Evolutionary conservation across 2,113 vertebrate species (phyloP).

Genomic region (Urocolius indicus): DNA sequence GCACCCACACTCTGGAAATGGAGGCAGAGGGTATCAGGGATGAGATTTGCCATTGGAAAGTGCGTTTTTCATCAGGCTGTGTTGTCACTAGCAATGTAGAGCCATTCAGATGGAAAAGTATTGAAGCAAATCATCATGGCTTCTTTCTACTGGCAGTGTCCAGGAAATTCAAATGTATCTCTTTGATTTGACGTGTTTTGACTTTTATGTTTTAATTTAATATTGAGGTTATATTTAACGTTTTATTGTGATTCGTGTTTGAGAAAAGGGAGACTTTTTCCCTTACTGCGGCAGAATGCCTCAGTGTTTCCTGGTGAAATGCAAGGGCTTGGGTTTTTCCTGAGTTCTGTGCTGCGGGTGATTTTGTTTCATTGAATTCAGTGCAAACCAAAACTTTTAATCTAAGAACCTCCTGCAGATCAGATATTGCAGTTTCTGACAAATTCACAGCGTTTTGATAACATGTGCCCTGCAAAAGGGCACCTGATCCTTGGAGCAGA

Average conservation of each 20-base stretch:
- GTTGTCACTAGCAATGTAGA: neutral
- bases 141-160: constrained; percentile 19
- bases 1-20: neutral
- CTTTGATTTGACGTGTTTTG: constrained; percentile 43
- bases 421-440: neutral
- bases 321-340: neutral
- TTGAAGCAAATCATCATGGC: neutral
- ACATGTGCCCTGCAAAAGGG: neutral
- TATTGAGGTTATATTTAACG: constrained; percentile 41
- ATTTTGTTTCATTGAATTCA: neutral
- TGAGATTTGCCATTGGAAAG: constrained; percentile 15
- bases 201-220: constrained; percentile 47
- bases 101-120: neutral
- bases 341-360: neutral
- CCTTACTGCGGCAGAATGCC: constrained; percentile 14
- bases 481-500: neutral
- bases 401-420: neutral
- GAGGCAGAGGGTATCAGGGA: neutral
- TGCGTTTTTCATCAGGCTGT: neutral
- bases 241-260: neutral
- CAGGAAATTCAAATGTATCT: constrained; percentile 26
- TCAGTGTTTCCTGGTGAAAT: neutral
- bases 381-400: neutral
- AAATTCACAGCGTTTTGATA: neutral
- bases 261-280: constrained; percentile 21